Conservation (phyloP, 2,113 vertebrate species). For the Callipepla californica region DNA sequence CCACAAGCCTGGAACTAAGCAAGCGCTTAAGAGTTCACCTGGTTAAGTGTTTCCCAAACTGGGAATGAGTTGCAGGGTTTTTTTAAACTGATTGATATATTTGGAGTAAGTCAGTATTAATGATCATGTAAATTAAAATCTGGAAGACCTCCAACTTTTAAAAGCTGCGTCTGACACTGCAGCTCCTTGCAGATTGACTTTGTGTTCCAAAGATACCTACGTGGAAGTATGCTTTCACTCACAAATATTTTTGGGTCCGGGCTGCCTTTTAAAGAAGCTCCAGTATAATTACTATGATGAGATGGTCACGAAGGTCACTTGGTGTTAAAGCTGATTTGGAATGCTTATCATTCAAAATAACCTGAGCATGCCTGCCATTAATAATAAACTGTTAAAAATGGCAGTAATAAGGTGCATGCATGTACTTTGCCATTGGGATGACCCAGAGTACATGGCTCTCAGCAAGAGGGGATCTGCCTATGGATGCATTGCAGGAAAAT, state of each 20-base stretch:
- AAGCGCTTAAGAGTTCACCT: constrained; percentile 33
- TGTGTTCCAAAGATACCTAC: constrained; percentile 9
- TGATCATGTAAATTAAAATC: constrained; percentile 70
- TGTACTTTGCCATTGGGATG: not conserved
- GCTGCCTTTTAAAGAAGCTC: not conserved
- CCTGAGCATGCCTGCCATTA: not conserved
- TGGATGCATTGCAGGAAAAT: not conserved
- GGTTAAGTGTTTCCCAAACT: constrained; percentile 17
- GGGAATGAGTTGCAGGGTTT: constrained; percentile 28
- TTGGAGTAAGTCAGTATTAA: constrained; percentile 68
- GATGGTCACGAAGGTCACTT: not conserved
- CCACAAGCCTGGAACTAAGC: not conserved
- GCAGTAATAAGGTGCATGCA: too few relatives aligned
- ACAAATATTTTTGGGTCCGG: not conserved
- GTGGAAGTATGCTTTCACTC: constrained; percentile 15
- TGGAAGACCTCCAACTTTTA: constrained; percentile 61
- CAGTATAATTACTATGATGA: not conserved
- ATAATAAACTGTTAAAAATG: not conserved
- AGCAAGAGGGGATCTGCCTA: not conserved
- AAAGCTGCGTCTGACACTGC: constrained; percentile 58
- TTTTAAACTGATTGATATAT: constrained; percentile 67
- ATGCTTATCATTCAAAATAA: constrained; percentile 21
- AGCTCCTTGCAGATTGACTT: constrained; percentile 45
- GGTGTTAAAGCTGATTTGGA: not conserved
- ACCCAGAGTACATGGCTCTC: not conserved